phyloP scores from a whole-genome alignment of 30 jellyfish, hydroid and myxozoan genomes.

The Pelagia noctiluca region DNA sequence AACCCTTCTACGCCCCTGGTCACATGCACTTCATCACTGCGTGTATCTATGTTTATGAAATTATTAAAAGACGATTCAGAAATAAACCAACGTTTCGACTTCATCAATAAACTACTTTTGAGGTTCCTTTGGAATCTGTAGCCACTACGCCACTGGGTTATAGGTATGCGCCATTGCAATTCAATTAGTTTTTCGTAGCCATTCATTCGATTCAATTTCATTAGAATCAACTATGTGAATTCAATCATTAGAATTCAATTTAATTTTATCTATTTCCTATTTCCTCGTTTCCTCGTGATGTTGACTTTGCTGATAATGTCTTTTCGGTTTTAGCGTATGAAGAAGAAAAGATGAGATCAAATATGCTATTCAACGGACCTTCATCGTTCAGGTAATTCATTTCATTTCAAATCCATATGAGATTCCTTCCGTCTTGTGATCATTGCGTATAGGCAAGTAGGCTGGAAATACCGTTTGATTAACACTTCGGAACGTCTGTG shows the following conservation, averaged over 20 bases:
- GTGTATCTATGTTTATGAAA: no score
- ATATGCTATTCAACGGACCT: neutral
- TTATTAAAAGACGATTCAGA: no score
- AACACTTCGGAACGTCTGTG: neutral
- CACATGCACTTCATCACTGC: no score
- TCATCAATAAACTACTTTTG: no score
- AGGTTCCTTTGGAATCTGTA: no score
- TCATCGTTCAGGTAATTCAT: neutral
- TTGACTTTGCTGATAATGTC: neutral
- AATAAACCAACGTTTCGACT: no score
- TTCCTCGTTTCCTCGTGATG: no score
- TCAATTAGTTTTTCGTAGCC: neutral
- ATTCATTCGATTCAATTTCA: neutral
- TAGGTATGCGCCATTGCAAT: neutral
- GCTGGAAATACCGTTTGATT: neutral
- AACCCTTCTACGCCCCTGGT: no score
- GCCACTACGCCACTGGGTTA: neutral
- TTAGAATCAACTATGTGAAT: no score
- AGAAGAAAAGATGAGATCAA: neutral
- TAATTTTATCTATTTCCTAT: no score
- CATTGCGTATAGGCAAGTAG: neutral
- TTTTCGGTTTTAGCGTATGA: neutral
- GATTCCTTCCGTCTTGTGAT: neutral
- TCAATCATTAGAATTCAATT: no score
- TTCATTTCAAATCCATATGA: no score